These are phyloP conservation scores for Progne subis DNA, from an alignment of 2,113 vertebrate genomes.

Conservation along the genomic window DNA sequence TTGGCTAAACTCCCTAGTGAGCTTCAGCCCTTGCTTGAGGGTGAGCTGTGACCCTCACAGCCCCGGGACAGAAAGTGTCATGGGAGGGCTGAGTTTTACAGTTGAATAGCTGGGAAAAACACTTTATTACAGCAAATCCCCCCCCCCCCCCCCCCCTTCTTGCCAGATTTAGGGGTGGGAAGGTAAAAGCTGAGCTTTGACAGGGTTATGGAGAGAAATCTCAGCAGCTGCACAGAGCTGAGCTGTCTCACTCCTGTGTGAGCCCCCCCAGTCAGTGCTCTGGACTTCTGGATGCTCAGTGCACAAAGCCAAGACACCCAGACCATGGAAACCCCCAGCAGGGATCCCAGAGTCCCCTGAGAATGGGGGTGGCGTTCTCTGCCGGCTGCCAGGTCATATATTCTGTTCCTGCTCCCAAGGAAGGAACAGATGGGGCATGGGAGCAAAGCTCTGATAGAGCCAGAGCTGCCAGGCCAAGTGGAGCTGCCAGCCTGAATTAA, in stretches of 20 bases:
- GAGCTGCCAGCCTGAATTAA: conserved; percentile 42
- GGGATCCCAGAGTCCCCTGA: not conserved
- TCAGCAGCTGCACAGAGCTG: not conserved
- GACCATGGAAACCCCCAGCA: not conserved
- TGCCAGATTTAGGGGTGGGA: not conserved
- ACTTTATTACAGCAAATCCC: not conserved
- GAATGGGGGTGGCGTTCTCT: not conserved
- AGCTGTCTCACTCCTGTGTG: not conserved
- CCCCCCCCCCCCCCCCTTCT: not conserved
- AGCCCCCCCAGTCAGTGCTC: not conserved
- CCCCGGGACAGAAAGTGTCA: not conserved
- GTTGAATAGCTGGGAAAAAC: not conserved
- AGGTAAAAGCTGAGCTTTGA: not conserved
- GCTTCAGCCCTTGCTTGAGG: not conserved
- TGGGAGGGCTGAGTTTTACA: not conserved
- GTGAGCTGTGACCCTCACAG: not conserved
- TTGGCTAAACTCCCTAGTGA: not conserved
- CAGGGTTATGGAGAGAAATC: not conserved
- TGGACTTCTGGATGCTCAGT: not conserved
- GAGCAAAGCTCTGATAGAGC: conserved; percentile 6
- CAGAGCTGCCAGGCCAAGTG: not conserved
- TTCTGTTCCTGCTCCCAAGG: not conserved
- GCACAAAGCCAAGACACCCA: not conserved
- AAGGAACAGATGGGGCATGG: not conserved
- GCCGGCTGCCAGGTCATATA: not conserved